These are phyloP conservation scores for Phaetusa simplex DNA, from an alignment of 2,113 vertebrate genomes.

Conservation along the genomic window DNA sequence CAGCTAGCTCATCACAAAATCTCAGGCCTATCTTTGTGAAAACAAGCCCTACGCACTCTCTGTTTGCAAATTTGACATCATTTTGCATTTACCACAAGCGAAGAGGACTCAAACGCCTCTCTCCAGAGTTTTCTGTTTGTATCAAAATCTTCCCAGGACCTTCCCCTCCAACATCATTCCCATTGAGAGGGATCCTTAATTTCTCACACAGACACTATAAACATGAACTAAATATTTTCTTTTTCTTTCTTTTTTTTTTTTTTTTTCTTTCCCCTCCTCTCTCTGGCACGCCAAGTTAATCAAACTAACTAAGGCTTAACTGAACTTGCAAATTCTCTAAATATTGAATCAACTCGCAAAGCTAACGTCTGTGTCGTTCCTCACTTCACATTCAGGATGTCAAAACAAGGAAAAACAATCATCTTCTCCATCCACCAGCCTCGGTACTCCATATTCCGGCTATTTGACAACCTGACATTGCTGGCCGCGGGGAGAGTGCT, in stretches of 20 bases:
- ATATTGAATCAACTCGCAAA: background rate
- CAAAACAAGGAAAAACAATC: constrained; percentile 83
- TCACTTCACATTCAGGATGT: constrained; percentile 78
- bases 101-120: background rate
- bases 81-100: background rate
- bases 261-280: background rate
- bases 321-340: background rate
- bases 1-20: background rate
- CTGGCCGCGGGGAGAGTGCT: constrained; percentile 84
- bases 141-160: background rate
- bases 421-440: constrained; percentile 98
- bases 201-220: background rate
- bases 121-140: background rate
- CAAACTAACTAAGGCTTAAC: background rate
- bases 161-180: background rate
- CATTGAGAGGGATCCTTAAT: background rate
- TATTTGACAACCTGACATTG: constrained; percentile 88
- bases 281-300: background rate
- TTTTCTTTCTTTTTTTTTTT: background rate
- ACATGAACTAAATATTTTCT: background rate
- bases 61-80: background rate
- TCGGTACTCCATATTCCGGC: constrained; percentile 90
- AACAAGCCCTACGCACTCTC: background rate
- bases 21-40: background rate
- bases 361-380: background rate